A percentile compares a stretch with the other conserved stretches of the same genome.
These are phyloP conservation scores for Turritopsis rubra DNA, from an alignment of 30 jellyfish, hydroid and myxozoan species.

Conservation along the genomic window DNA sequence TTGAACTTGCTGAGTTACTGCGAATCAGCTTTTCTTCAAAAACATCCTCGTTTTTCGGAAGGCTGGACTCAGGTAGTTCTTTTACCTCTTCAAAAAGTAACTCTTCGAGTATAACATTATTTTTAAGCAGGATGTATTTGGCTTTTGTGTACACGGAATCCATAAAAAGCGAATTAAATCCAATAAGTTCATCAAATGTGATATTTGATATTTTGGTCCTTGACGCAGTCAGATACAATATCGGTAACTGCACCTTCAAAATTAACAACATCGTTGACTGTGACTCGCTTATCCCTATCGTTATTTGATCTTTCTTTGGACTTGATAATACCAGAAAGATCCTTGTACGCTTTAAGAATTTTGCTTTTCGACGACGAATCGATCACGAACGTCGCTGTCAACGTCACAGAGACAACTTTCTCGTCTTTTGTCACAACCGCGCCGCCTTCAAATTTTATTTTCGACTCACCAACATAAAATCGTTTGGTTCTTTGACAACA, in stretches of 20 bases:
- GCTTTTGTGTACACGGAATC: constrained; percentile 6
- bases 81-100: neutral
- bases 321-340: neutral
- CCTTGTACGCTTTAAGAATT: neutral
- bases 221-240: neutral
- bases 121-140: neutral
- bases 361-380: neutral
- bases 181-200: neutral
- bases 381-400: neutral
- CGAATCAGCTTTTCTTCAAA: neutral
- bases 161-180: neutral
- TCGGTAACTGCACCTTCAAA: neutral
- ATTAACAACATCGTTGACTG: neutral
- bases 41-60: neutral
- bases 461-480: neutral
- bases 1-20: too few species aligned
- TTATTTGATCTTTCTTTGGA: neutral
- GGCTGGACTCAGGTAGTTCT: too few species aligned
- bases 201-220: neutral
- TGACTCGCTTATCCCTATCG: neutral
- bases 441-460: constrained; percentile 11
- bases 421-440: constrained; percentile 2
- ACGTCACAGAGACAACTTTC: neutral
- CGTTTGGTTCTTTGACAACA: constrained; percentile 12
- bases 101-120: neutral